These are phyloP conservation scores for Telmatherina bonti DNA, from an alignment of 2,797 vertebrate species.

Conservation along the genomic window DNA sequence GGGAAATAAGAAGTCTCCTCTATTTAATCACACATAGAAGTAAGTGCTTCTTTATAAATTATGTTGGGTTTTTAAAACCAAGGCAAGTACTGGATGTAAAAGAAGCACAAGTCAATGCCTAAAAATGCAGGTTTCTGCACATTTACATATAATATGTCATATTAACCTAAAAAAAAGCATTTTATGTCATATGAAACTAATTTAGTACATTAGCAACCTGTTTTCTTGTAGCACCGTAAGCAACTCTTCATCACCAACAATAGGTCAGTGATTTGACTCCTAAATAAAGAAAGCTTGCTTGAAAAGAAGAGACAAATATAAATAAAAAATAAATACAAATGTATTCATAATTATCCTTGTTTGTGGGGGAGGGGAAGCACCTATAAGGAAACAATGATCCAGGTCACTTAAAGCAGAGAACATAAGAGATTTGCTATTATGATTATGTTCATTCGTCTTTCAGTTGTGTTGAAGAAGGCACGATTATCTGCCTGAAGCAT, in stretches of 20 bases:
- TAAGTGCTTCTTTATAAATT: not conserved
- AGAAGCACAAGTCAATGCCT: not conserved
- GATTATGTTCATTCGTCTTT: slow-evolving; percentile 4
- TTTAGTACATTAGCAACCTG: not conserved
- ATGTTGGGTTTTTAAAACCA: not conserved
- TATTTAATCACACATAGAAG: not conserved
- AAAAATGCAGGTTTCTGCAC: not conserved
- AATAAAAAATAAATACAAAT: not conserved
- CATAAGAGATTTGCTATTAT: slow-evolving; percentile 3
- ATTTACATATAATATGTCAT: not conserved
- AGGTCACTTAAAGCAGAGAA: not conserved
- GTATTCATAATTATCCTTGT: no score
- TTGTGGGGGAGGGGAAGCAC: no score
- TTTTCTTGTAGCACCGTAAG: not conserved
- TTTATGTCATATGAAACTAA: not conserved
- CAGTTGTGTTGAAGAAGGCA: slow-evolving; percentile 4
- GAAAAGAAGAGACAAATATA: not conserved
- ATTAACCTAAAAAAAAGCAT: not conserved
- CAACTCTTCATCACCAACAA: not conserved
- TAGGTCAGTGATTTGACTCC: not conserved
- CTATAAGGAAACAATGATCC: not conserved
- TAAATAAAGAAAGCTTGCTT: not conserved
- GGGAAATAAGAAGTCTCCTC: slow-evolving; percentile 40
- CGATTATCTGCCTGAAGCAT: not conserved
- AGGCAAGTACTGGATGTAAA: not conserved